Conservation (phyloP, 2,113 vertebrate species). For the Suricata suricatta region DNA sequence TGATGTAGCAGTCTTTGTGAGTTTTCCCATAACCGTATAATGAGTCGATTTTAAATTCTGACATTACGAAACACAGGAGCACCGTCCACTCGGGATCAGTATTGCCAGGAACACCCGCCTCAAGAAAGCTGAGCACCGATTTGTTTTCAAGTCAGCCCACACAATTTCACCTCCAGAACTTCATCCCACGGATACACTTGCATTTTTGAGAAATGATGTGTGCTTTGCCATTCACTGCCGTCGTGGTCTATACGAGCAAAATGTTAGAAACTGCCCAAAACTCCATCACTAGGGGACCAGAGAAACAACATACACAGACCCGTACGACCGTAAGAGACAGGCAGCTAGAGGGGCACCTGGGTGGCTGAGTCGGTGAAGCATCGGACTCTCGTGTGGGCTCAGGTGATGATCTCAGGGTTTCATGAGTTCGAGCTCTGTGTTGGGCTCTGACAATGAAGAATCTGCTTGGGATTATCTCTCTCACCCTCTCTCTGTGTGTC, state of each 20-base stretch:
- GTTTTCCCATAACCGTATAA: neutral
- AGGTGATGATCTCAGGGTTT: no score
- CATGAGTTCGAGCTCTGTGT: no score
- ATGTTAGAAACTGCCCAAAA: neutral
- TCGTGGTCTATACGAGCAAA: neutral
- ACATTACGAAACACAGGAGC: neutral
- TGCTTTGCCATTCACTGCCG: neutral
- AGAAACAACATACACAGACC: no score
- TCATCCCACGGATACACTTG: neutral
- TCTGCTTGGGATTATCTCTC: no score
- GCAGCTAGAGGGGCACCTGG: neutral
- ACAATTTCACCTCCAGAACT: constrained; percentile 55
- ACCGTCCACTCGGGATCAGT: neutral
- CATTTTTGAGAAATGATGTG: constrained; percentile 47
- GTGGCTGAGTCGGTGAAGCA: no score
- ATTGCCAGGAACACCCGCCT: neutral
- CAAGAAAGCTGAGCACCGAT: constrained; percentile 37
- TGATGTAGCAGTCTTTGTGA: neutral
- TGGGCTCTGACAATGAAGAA: no score
- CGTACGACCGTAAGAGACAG: neutral
- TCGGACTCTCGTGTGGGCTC: no score
- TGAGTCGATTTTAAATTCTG: constrained; percentile 45
- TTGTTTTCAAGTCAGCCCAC: constrained; percentile 54
- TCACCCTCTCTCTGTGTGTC: no score
- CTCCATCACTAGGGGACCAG: neutral